Evolutionary conservation across 2,888 invertebrate species (phyloP), one percentile per base, ranked within the genome.

Genomic region (Drosophila imparisetae): DNA sequence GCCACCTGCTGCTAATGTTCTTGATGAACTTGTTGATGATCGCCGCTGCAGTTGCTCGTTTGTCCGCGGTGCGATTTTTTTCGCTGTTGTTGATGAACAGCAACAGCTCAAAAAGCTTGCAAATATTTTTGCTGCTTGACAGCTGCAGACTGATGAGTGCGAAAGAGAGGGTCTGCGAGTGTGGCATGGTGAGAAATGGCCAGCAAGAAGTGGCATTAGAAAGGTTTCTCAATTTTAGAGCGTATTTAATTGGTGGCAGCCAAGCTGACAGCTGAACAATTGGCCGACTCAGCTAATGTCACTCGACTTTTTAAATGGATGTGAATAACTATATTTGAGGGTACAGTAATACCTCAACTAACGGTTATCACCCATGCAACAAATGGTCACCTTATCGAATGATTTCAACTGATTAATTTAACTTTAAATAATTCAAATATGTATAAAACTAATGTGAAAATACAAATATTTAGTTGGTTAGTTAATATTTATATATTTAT

Each of bases 11-110:
- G 76, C 63, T 58, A 29, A 66, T 66, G 69, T 66, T 40, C 42
- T 57, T 81, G 76, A 85, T 83, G 81, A 85, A 83, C 88, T 85
- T 76, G 71, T 85, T 87, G 81, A 88, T 88, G 84, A 86, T 85
- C 86, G 84, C 68, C 71, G 64, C n/a, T 42, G 71, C 78, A 61
- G 58, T 69, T 60, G 82, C 64, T 75, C 87, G 80, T 85, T 86
- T 82, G 75, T 84, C 78, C 66, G 58, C 34, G 29, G 29, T 30
- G 50, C 50, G 55, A 40, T 65, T 55, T 45, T 65, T 75, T 34
- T 53, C n/a, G 11, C 24, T 49, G 49, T 10, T 49, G 49, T 18
- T 69, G 72, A 71, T 72, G 75, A 75, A 66, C 60, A 61, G 36
- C 58, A 49, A 21, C 30, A 66, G 54, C 58, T 57, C 36, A 32